These are phyloP conservation scores for Apodemus agrarius DNA, from an alignment of 2,797 vertebrate species.

Conservation along the genomic window DNA sequence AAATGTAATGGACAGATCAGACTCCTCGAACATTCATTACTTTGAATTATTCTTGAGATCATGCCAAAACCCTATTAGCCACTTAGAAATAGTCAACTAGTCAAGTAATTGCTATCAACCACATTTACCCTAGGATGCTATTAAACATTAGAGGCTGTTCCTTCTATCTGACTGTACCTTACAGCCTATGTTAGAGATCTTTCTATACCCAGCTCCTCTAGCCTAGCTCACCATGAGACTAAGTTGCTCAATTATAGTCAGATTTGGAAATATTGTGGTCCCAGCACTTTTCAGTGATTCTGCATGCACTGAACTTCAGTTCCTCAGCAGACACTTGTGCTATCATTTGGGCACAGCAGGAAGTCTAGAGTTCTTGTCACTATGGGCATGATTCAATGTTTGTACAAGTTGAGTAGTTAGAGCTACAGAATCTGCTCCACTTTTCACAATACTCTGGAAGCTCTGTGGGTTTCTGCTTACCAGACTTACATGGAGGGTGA, in stretches of 20 bases:
- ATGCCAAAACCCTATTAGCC: not conserved
- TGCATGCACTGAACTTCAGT: constrained; percentile 25
- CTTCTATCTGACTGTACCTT: not conserved
- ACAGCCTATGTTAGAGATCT: not conserved
- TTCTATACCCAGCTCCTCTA: not conserved
- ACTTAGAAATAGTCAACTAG: not conserved
- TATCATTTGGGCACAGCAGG: not conserved
- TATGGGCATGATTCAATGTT: not conserved
- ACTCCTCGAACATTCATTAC: not conserved
- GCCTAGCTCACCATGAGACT: constrained; percentile 8
- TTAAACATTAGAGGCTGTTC: not conserved
- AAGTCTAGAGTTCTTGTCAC: not conserved
- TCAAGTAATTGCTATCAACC: not conserved
- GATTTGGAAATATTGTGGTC: constrained; percentile 39
- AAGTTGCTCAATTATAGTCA: not conserved
- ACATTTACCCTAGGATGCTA: not conserved
- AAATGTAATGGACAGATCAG: not conserved
- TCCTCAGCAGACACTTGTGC: not conserved
- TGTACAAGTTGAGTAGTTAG: not conserved
- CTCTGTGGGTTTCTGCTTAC: constrained; percentile 25
- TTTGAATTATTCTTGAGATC: not conserved
- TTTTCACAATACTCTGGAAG: not conserved
- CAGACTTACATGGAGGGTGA: not conserved
- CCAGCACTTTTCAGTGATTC: not conserved
- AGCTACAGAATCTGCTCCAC: not conserved